Percentiles rank a stretch among this genome's conserved stretches.
Evolutionary conservation across 2,888 invertebrate species (phyloP).

Genomic region (Arrhopalites spinosus): DNA sequence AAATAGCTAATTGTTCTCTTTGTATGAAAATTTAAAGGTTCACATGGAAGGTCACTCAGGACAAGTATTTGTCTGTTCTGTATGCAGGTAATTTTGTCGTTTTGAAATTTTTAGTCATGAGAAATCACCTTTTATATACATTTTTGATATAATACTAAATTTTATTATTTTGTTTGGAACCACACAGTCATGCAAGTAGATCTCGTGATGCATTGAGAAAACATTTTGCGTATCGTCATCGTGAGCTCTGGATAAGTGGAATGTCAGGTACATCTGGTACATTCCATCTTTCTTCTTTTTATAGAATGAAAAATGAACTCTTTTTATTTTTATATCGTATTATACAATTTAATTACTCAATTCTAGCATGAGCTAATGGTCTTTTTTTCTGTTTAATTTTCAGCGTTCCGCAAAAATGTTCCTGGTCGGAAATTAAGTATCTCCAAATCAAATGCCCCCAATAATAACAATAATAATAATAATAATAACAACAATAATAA

Average conservation of each 20-base stretch:
- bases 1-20: background rate
- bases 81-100: no score
- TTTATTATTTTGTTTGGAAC: no score
- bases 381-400: no score
- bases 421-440: slow-evolving; percentile 55
- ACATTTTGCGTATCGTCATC: slow-evolving; percentile 75
- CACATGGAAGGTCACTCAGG: slow-evolving; percentile 91
- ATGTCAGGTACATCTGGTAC: no score
- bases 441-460: slow-evolving; percentile 47
- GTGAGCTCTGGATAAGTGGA: slow-evolving; percentile 54
- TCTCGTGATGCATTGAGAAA: slow-evolving; percentile 85
- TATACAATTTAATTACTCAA: no score
- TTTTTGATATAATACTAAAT: no score
- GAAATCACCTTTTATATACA: no score
- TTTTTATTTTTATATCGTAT: no score
- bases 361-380: no score
- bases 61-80: slow-evolving; percentile 82
- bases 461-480: slow-evolving; percentile 50
- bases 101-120: no score
- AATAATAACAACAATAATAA: slow-evolving; percentile 51
- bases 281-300: no score
- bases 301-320: no score
- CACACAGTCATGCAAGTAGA: slow-evolving; percentile 83
- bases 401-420: slow-evolving; percentile 55
- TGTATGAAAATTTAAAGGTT: slow-evolving; percentile 58